Evolutionary conservation across 2,888 invertebrate genomes (phyloP).

Genomic region (Cheilosia vernalis): DNA sequence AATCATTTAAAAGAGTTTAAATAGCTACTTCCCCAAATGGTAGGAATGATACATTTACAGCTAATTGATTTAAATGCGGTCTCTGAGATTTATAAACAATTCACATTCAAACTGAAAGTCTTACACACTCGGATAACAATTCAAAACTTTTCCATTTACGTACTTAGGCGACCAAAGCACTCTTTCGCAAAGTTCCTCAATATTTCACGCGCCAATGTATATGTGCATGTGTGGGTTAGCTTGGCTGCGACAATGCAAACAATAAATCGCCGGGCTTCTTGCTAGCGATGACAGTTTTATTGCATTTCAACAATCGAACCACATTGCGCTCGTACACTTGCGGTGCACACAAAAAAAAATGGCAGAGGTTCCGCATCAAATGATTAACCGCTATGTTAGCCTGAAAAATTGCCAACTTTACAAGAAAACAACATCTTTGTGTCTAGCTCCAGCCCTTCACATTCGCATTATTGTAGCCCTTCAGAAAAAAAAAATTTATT

Average conservation of each 20-base stretch:
- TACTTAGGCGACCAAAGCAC: constrained; percentile 4
- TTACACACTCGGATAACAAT: background rate
- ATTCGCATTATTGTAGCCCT: constrained; percentile 5
- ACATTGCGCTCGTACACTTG: constrained; percentile 52
- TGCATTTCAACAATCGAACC: constrained; percentile 70
- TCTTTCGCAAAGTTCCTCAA: constrained; percentile 21
- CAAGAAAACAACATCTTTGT: constrained; percentile 36
- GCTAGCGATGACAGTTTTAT: constrained; percentile 67
- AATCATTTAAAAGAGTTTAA: too few relatives aligned
- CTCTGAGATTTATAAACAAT: too few relatives aligned
- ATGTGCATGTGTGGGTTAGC: background rate
- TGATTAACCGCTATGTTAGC: constrained; percentile 60
- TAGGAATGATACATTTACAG: too few relatives aligned
- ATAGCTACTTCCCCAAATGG: too few relatives aligned
- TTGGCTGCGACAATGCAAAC: constrained; percentile 56
- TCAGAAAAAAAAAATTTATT: constrained; percentile 41
- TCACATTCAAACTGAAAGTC: too few relatives aligned
- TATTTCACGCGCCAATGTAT: constrained; percentile 11
- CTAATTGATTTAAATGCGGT: too few relatives aligned
- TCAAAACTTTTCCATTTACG: constrained; percentile 22
- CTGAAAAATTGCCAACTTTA: constrained; percentile 64
- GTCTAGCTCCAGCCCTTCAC: background rate
- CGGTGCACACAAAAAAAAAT: constrained; percentile 28
- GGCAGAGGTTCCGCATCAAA: constrained; percentile 44
- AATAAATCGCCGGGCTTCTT: constrained; percentile 56